Percentiles rank a stretch among this genome's conserved stretches.
phyloP scores from a whole-genome alignment of 1,140 invertebrate genomes.

The Drosophila rhopaloa region DNA sequence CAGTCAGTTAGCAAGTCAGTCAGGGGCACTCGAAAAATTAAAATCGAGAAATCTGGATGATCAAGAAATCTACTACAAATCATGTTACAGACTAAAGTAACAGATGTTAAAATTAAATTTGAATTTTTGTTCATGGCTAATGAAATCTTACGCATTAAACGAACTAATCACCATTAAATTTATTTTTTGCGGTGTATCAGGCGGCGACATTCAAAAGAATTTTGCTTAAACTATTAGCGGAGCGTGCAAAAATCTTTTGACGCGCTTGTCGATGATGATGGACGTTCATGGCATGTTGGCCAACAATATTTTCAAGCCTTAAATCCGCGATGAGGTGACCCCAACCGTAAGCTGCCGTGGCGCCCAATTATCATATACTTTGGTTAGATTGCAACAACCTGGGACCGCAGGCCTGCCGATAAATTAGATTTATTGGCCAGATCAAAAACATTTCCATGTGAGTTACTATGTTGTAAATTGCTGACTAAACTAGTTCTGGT shows the following conservation, averaged over 20 bases:
- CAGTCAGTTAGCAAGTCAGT: conserved; percentile 12
- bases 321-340: conserved; percentile 35
- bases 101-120: no score
- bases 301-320: conserved; percentile 33
- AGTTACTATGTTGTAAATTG: conserved; percentile 53
- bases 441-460: conserved; percentile 59
- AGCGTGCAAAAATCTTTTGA: conserved; percentile 59
- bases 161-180: no score
- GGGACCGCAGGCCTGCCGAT: conserved; percentile 35
- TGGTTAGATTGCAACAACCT: conserved; percentile 29
- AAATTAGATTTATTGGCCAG: conserved; percentile 75
- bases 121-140: no score
- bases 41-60: not conserved
- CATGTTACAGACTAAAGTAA: no score
- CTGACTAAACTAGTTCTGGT: conserved; percentile 62
- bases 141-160: no score
- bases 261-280: conserved; percentile 49
- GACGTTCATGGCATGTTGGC: conserved; percentile 33
- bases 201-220: conserved; percentile 62
- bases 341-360: conserved; percentile 27
- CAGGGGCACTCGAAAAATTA: conserved; percentile 3
- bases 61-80: no score
- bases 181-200: conserved; percentile 7
- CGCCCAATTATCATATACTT: conserved; percentile 72
- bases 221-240: conserved; percentile 47